Evolutionary conservation across 2,888 invertebrate species (phyloP), one percentile per base, ranked within the genome.

Genomic region (Theretra japonica): DNA sequence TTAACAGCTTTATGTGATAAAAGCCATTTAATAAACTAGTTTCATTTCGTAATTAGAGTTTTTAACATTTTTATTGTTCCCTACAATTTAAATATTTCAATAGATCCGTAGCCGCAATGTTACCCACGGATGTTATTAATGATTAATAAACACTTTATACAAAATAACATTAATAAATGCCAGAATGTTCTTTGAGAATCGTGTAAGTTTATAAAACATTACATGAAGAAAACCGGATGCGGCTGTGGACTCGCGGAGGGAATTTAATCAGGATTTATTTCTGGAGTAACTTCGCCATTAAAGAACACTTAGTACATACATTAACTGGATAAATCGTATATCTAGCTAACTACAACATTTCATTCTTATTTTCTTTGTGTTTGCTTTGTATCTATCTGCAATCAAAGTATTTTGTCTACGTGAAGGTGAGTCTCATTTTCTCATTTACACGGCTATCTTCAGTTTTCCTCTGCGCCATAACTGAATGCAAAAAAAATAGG

Each of bases 31-130:
- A 65, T 65, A 65, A 48, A 65, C 65, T 48, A 65, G 48, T 65
- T 65, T 65, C 41, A 15, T n/a, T 70, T 53, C 17, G 28, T 65
- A 71, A 57, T 62, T 57, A 33, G 33, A 33, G 19, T 25, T 25
- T 41, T 28, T 30, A 65, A 65, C 65, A 48, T 65, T 65, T 48
- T 48, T 23, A 48, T 65, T 65, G 41, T 65, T 65, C 23, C 15
- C 6, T 17, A 23, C 62, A 65, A 17, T 23, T n/a, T 62, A 28
- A 48, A 2, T 48, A 48, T 65, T 65, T 48, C 17, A 65, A 65
- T 65, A 23, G 65, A 41, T 23, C 6, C 65, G 65, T 17, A 21
- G 33, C 33, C 21, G 21, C 41, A 33, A 62, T 48, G 19, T 8
- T 21, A 23, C 41, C 23, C 41, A 48, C 21, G n/a, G 23, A 7